A percentile compares a stretch with the other conserved stretches of the same genome.
phyloP scores from a whole-genome alignment of 2,113 vertebrate genomes.

The Pituophis catenifer region DNA sequence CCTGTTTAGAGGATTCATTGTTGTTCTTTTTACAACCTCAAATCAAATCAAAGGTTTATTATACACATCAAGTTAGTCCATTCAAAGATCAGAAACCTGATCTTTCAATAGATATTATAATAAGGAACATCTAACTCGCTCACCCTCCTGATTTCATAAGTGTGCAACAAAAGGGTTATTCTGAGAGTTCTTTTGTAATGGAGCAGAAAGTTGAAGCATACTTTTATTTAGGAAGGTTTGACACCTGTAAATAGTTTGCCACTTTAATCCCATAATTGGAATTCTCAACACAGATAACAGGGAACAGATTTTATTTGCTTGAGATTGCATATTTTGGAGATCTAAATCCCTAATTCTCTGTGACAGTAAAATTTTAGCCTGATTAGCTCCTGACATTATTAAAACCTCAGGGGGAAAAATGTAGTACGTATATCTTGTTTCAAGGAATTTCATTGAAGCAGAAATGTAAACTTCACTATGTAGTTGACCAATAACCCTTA shows the following conservation, averaged over 20 bases:
- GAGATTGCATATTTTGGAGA: background rate
- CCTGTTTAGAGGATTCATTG: background rate
- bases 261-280: background rate
- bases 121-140: background rate
- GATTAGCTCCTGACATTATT: background rate
- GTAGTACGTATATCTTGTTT: background rate
- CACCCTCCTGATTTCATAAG: background rate
- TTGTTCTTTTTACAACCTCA: background rate
- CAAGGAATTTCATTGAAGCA: background rate
- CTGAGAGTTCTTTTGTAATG: background rate
- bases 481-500: background rate
- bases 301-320: constrained; percentile 1
- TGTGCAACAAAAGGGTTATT: background rate
- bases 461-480: background rate
- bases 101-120: background rate
- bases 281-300: background rate
- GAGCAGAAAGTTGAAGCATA: too few relatives aligned
- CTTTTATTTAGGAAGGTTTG: background rate
- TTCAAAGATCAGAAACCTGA: background rate
- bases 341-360: background rate
- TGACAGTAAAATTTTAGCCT: background rate
- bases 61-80: background rate
- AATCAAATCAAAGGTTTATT: background rate
- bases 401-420: background rate
- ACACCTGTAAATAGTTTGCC: background rate